These are phyloP conservation scores for Hiodon alosoides DNA, from an alignment of 2,113 vertebrate species.

Conservation along the genomic window DNA sequence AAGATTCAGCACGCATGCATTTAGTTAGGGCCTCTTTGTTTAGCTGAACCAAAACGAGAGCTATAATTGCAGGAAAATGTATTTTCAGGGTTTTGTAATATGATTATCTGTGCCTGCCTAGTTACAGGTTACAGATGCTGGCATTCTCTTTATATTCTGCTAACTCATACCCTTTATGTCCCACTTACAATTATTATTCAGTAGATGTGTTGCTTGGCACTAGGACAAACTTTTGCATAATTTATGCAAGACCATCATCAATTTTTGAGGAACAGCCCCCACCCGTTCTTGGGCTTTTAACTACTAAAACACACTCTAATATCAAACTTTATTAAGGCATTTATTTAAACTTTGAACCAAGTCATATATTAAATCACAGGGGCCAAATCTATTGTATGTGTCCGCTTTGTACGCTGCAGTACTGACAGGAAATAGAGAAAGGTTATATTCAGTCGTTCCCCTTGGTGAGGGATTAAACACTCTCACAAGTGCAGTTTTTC, in stretches of 20 bases:
- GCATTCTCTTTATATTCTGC: constrained; percentile 45
- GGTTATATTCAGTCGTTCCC: background rate
- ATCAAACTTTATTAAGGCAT: constrained; percentile 64
- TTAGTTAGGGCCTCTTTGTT: no score
- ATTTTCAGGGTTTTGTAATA: no score
- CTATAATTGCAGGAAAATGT: no score
- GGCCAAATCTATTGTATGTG: constrained; percentile 31
- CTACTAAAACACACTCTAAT: constrained; percentile 56
- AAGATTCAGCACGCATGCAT: no score
- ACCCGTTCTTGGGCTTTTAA: constrained; percentile 61
- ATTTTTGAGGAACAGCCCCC: constrained; percentile 61
- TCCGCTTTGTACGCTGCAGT: constrained; percentile 1
- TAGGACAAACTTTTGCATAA: constrained; percentile 74
- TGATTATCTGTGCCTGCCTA: background rate
- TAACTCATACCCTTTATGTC: constrained; percentile 45
- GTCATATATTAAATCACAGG: constrained; percentile 30
- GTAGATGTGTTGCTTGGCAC: constrained; percentile 61
- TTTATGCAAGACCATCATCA: constrained; percentile 75
- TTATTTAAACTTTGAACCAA: constrained; percentile 55
- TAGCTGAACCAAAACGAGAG: no score
- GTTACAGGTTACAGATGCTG: constrained; percentile 32
- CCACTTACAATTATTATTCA: constrained; percentile 66
- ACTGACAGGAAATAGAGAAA: background rate
- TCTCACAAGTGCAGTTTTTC: background rate
- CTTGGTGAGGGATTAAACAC: background rate